Conservation (phyloP, 2,888 invertebrate genomes). For the Apamea epomidion region DNA sequence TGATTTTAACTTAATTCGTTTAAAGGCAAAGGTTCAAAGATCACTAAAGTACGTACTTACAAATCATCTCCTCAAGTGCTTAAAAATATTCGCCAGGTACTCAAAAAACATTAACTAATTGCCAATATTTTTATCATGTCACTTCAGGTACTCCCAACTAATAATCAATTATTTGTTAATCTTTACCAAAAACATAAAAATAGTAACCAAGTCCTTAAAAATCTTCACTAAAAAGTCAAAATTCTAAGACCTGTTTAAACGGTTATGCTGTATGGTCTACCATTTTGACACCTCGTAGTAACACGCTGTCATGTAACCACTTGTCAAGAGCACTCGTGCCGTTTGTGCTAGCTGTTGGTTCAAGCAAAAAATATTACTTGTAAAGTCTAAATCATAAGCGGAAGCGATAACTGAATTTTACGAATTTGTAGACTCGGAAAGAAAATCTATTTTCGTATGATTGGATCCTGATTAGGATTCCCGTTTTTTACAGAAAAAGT, state of each 20-base stretch:
- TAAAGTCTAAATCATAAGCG: neutral
- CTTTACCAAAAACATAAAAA: neutral
- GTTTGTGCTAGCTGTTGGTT: conserved; percentile 39
- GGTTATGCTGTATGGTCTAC: neutral
- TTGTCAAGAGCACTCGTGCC: conserved; percentile 54
- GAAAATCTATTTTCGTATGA: neutral
- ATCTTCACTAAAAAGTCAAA: neutral
- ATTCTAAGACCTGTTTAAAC: neutral
- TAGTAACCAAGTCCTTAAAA: neutral
- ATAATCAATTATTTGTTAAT: neutral
- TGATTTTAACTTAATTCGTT: neutral
- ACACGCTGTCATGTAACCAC: conserved; percentile 37
- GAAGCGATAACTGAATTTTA: neutral
- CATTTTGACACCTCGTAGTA: conserved; percentile 32
- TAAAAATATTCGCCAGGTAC: neutral
- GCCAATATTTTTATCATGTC: neutral
- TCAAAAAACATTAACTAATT: neutral
- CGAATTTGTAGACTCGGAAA: neutral
- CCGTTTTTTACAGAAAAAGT: neutral
- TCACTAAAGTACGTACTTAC: no score
- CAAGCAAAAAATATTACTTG: conserved; percentile 51
- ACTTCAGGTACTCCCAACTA: neutral
- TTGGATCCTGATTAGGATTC: neutral
- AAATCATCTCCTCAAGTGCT: no score
- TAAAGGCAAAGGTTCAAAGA: neutral